These are phyloP conservation scores for Habrosyne pyritoides DNA, from an alignment of 2,888 invertebrate species.

Conservation along the genomic window DNA sequence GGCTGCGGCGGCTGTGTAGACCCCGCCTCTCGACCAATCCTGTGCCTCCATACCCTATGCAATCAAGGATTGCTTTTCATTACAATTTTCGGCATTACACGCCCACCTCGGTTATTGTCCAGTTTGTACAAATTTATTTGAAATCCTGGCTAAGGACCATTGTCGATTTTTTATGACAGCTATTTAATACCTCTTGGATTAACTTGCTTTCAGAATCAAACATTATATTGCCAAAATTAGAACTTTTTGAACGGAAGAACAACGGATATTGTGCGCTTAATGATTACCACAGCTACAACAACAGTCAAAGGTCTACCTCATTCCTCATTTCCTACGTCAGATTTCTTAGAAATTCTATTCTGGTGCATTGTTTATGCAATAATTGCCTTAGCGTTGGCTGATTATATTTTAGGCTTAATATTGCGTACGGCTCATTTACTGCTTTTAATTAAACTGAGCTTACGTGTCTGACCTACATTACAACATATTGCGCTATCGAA, in stretches of 20 bases:
- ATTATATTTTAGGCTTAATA: conserved; percentile 21
- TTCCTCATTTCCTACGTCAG: background rate
- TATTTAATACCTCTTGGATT: too few species aligned
- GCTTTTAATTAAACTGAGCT: conserved; percentile 6
- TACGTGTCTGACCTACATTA: conserved; percentile 55
- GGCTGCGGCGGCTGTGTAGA: background rate
- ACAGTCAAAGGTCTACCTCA: background rate
- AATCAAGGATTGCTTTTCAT: background rate
- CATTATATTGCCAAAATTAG: background rate
- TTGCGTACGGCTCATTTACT: conserved; percentile 29
- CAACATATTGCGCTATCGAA: conserved; percentile 45
- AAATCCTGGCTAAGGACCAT: too few species aligned
- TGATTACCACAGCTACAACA: background rate
- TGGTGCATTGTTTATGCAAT: conserved; percentile 33
- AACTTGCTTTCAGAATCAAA: too few species aligned
- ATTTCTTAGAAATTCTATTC: conserved; percentile 2
- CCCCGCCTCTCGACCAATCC: conserved; percentile 22
- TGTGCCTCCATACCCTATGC: conserved; percentile 1
- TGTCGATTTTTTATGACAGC: too few species aligned
- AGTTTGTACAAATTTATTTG: background rate
- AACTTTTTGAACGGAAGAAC: background rate
- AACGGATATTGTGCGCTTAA: background rate
- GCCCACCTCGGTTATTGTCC: background rate
- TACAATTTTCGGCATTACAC: background rate
- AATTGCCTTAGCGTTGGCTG: conserved; percentile 18